Conservation (phyloP, 2,113 vertebrate genomes). For the Albula goreensis region DNA sequence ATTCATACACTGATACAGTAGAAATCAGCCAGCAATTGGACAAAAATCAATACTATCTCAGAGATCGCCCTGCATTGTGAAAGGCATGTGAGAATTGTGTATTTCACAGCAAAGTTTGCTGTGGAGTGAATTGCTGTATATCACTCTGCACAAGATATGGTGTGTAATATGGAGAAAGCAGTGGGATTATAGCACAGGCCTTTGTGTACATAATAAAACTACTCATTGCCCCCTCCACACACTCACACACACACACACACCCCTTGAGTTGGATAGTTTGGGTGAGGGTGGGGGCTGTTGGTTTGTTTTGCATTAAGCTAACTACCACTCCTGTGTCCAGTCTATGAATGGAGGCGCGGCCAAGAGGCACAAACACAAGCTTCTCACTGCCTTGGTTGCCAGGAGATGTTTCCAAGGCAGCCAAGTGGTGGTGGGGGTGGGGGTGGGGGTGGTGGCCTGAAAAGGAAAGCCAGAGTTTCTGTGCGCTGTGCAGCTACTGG, state of each 20-base stretch:
- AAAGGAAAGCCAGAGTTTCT: conserved; percentile 51
- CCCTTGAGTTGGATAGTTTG: too few relatives aligned
- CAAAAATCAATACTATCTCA: neutral
- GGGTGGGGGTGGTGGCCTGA: conserved; percentile 44
- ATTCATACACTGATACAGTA: neutral
- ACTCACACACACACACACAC: neutral
- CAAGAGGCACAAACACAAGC: conserved; percentile 56
- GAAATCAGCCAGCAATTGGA: neutral
- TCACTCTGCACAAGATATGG: neutral
- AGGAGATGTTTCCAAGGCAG: conserved; percentile 66
- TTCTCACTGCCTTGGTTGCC: conserved; percentile 65
- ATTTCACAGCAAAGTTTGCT: neutral
- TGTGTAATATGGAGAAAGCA: neutral
- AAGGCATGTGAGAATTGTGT: neutral
- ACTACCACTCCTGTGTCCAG: conserved; percentile 52
- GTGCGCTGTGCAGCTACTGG: conserved; percentile 40
- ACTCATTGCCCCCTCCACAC: neutral
- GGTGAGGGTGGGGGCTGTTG: neutral
- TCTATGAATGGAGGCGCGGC: conserved; percentile 52
- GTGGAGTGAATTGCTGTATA: neutral
- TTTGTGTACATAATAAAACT: neutral
- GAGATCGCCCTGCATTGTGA: neutral
- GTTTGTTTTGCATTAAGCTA: conserved; percentile 37
- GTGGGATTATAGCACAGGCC: neutral
- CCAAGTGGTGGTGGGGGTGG: conserved; percentile 47